phyloP scores from a whole-genome alignment of 2,113 vertebrate species.

The Arizona elegans region DNA sequence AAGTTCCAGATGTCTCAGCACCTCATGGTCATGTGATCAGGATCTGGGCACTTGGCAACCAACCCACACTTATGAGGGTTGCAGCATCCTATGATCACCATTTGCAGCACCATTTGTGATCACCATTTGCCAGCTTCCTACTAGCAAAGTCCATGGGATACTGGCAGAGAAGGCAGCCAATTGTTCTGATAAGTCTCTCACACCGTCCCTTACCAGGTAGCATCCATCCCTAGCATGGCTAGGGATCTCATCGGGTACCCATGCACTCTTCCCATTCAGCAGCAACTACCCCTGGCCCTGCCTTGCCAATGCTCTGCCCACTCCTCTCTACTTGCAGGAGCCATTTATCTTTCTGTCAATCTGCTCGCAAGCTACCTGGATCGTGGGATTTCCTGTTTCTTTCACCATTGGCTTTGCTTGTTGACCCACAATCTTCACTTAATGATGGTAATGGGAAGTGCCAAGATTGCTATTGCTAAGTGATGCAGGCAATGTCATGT shows the following conservation, averaged over 20 bases:
- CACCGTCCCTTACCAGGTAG: neutral
- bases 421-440: neutral
- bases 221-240: neutral
- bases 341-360: neutral
- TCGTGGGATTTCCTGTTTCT: neutral
- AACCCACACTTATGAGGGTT: neutral
- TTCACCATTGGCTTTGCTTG: neutral
- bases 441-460: neutral
- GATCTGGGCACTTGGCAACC: neutral
- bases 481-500: neutral
- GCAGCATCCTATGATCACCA: neutral
- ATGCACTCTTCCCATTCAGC: too few relatives aligned
- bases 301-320: neutral
- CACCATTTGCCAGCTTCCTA: neutral
- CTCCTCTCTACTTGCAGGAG: neutral
- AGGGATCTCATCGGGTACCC: neutral
- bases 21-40: neutral
- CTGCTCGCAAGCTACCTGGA: neutral
- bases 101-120: neutral
- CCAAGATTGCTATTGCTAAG: neutral
- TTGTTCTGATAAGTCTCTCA: neutral
- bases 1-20: neutral
- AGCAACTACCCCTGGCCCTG: neutral
- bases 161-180: neutral
- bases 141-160: neutral